Evolutionary conservation across 2,888 invertebrate genomes (phyloP), one percentile per base, ranked within the genome.

Genomic region (Chymomyza amoena): DNA sequence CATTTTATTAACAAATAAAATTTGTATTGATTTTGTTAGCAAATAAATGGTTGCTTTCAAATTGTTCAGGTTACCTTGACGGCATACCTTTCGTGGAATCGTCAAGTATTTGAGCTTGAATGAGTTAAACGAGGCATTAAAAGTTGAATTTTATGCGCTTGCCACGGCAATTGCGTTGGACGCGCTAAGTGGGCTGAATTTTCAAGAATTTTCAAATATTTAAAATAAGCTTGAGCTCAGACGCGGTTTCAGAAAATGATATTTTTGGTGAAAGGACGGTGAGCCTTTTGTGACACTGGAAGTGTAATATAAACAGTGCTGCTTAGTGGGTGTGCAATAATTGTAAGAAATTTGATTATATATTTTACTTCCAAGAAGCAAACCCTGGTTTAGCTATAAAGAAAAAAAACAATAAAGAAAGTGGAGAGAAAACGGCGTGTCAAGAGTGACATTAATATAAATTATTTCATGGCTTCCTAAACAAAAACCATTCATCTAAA

Each of bases 371-470:
- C 9, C 9, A 32, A 0, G 7, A 9, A 9, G 32, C 32, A 6
- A 32, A 6, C 9, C 32, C 7, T 32, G 9, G 6, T 6, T 32
- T 6, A 6, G 39, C 39, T 45, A 13, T 13, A 10, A 13, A 9
- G 36, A 36, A 45, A 45, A 10, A 45, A 45, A 45, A 45, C 10
- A 45, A 45, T n/a, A 45, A 6, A 13, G 13, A 45, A 45, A 45
- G 39, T 10, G 4, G 39, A 13, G 13, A 45, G 39, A 45, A 45
- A 45, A 45, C 39, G 6, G 3, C 13, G 13, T 45, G 54, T 18
- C 10, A 54, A n/a, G 15, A 32, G 20, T 13, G 20, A 51, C 13
- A 63, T 52, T 25, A 63, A 63, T 50, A 63, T 52, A 63, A 63
- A 50, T 50, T 13, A 18, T 51, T 25, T 63, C 32, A 45, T 51